Conservation (phyloP, 2,797 vertebrate genomes). For the Macropus fuliginosus region DNA sequence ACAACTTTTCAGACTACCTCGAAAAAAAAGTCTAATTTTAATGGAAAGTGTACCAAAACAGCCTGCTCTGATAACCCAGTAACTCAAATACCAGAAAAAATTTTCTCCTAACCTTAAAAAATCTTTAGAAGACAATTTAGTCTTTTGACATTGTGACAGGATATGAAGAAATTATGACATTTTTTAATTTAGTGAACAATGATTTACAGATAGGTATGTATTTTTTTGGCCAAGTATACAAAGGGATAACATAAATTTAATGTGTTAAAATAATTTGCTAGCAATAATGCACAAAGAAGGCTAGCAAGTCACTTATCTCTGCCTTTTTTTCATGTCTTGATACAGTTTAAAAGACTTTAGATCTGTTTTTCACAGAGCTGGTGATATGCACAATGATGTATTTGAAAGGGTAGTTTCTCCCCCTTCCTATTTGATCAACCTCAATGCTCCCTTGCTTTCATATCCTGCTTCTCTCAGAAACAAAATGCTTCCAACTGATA, state of each 20-base stretch:
- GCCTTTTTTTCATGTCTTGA: neutral
- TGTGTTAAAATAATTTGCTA: constrained; percentile 18
- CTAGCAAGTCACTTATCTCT: neutral
- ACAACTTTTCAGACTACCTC: neutral
- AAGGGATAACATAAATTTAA: neutral
- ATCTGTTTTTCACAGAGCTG: neutral
- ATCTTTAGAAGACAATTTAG: neutral
- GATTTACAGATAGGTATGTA: neutral
- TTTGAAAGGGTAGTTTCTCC: neutral
- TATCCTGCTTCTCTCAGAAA: neutral
- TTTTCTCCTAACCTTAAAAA: constrained; percentile 16
- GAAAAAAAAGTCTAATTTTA: neutral
- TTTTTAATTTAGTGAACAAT: neutral
- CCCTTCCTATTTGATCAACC: neutral
- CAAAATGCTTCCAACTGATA: neutral
- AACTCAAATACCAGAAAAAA: constrained; percentile 4
- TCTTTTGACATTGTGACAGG: neutral
- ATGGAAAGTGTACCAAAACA: neutral
- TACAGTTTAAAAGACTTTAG: neutral
- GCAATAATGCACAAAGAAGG: constrained; percentile 15
- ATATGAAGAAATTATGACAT: neutral
- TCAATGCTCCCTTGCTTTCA: neutral
- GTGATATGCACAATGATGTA: neutral
- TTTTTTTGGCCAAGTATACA: neutral
- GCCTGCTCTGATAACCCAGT: neutral